These are phyloP conservation scores for Neoniphon sammara DNA, from an alignment of 2,797 vertebrate species.

Conservation along the genomic window DNA sequence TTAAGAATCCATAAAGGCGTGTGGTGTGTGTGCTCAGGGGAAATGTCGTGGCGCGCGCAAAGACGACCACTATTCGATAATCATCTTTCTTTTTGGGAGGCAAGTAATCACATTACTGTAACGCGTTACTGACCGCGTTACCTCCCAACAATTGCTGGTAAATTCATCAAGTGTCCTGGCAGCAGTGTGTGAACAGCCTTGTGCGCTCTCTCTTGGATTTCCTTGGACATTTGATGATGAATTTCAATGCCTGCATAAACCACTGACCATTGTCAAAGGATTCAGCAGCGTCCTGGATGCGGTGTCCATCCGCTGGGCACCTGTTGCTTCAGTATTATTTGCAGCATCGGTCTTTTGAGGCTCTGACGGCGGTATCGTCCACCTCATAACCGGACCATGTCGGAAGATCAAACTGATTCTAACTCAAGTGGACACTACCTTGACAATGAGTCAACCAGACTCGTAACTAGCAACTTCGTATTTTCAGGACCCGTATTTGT, in stretches of 20 bases:
- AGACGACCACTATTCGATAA: too few species aligned
- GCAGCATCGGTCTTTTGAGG: constrained; percentile 20
- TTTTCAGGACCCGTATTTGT: constrained; percentile 75
- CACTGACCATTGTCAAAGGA: constrained; percentile 18
- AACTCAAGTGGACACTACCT: constrained; percentile 74
- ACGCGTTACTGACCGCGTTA: too few species aligned
- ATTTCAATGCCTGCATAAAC: not conserved
- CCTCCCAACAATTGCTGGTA: not conserved
- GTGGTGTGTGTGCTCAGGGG: too few species aligned
- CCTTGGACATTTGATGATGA: constrained; percentile 30
- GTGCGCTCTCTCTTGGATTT: constrained; percentile 44
- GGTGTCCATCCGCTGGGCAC: constrained; percentile 41
- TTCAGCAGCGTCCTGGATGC: constrained; percentile 35
- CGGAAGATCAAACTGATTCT: constrained; percentile 54
- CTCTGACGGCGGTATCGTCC: constrained; percentile 34
- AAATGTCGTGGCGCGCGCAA: too few species aligned
- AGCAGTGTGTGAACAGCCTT: not conserved
- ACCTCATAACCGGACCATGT: constrained; percentile 61
- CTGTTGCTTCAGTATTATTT: constrained; percentile 60
- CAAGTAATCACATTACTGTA: too few species aligned
- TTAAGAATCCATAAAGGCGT: too few species aligned
- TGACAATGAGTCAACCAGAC: constrained; percentile 60
- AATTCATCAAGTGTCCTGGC: constrained; percentile 22
- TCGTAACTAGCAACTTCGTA: constrained; percentile 64
- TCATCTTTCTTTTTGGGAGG: too few species aligned